Percentiles rank a stretch among this genome's conserved stretches.
Conservation (phyloP, 1,140 invertebrate species). For the Ceratosolen solmsi region DNA sequence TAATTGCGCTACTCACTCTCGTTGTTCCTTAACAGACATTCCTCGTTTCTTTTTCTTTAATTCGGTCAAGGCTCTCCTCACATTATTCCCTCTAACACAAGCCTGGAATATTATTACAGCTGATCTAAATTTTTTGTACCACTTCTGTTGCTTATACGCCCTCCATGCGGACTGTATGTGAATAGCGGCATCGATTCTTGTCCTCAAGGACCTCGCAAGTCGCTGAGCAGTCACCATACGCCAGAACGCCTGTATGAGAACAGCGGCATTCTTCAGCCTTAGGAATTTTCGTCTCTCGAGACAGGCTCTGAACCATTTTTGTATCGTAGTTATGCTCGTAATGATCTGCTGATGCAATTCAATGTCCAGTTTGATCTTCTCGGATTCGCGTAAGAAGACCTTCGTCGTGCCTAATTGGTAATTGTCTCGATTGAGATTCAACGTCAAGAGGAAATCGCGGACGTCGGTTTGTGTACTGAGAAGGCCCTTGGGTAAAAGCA, state of each 20-base stretch:
- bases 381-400: constrained; percentile 94
- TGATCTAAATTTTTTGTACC: constrained; percentile 78
- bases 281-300: constrained; percentile 86
- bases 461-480: constrained; percentile 87
- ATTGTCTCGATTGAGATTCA: constrained; percentile 89
- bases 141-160: constrained; percentile 78
- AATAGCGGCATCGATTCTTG: constrained; percentile 77
- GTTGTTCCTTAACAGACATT: constrained; percentile 66
- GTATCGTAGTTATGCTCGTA: constrained; percentile 91
- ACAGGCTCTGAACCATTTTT: constrained; percentile 91
- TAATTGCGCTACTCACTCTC: constrained; percentile 68
- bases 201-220: constrained; percentile 64
- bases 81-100: constrained; percentile 77
- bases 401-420: constrained; percentile 93
- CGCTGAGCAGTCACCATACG: constrained; percentile 77
- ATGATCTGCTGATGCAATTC: constrained; percentile 95
- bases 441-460: constrained; percentile 82
- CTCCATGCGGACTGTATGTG: constrained; percentile 87
- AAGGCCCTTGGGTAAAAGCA: constrained; percentile 90
- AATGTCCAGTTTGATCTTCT: constrained; percentile 93
- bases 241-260: constrained; percentile 86
- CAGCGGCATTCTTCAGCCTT: constrained; percentile 80
- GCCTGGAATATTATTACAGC: constrained; percentile 83
- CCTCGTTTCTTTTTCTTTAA: constrained; percentile 66
- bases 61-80: constrained; percentile 73